Evolutionary conservation across 2,113 vertebrate genomes (phyloP).

Genomic region (Cinclus mexicanus): DNA sequence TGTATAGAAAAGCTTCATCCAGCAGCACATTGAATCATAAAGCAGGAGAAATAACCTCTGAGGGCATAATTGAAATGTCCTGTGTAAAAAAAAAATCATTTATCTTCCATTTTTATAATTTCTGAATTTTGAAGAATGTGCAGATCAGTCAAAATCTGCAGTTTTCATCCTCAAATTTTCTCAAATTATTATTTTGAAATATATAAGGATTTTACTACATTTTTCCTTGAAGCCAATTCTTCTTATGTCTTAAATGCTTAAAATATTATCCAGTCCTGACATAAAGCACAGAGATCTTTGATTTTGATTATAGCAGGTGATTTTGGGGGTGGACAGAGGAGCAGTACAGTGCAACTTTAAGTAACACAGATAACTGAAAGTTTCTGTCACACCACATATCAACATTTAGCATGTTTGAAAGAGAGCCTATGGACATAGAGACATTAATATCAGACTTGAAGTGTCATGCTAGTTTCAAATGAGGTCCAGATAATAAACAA

Average conservation of each 20-base stretch:
- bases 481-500: background rate
- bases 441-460: background rate
- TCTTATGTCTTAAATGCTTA: background rate
- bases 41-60: background rate
- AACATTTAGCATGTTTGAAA: background rate
- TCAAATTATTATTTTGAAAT: background rate
- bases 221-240: background rate
- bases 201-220: background rate
- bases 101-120: background rate
- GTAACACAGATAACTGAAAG: background rate
- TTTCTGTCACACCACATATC: background rate
- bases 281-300: background rate
- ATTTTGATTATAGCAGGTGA: background rate
- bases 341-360: background rate
- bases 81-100: background rate
- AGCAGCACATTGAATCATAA: background rate
- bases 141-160: background rate
- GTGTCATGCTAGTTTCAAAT: background rate
- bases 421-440: background rate
- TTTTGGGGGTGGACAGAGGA: rapidly evolving
- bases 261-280: background rate
- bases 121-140: background rate
- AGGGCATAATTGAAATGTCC: background rate
- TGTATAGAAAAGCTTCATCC: background rate
- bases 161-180: background rate